A percentile compares a stretch with the other conserved stretches of the same genome.
Conservation (phyloP, 2,797 vertebrate genomes). For the Arctocebus calabarensis region DNA sequence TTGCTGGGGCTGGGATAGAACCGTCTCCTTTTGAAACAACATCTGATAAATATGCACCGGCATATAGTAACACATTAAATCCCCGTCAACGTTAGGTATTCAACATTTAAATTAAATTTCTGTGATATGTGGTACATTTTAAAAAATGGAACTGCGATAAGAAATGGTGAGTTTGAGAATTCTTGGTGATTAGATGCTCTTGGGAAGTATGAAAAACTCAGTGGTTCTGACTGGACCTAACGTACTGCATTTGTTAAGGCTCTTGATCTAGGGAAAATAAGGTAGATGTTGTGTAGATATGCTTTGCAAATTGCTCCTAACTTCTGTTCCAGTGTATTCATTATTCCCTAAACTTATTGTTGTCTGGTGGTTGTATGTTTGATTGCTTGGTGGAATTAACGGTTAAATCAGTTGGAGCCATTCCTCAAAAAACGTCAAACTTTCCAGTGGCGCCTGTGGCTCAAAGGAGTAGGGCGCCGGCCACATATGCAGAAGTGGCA, state of each 20-base stretch:
- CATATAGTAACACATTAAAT: not conserved
- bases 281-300: not conserved
- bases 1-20: not conserved
- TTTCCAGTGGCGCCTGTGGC: not conserved
- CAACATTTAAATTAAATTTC: not conserved
- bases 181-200: not conserved
- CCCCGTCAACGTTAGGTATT: not conserved
- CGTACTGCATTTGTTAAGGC: not conserved
- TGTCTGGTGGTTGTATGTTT: not conserved
- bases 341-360: not conserved
- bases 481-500: no score
- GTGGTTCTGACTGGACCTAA: not conserved
- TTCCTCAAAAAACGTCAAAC: not conserved
- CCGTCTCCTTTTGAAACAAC: not conserved
- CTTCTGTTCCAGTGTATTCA: not conserved
- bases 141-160: not conserved
- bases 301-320: not conserved
- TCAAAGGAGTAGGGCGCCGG: no score
- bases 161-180: not conserved
- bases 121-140: not conserved
- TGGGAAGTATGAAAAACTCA: not conserved
- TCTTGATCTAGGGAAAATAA: not conserved
- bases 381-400: not conserved
- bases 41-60: not conserved
- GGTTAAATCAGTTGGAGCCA: not conserved